Conservation (phyloP, 2,113 vertebrate species). For the Amazona guildingii region DNA sequence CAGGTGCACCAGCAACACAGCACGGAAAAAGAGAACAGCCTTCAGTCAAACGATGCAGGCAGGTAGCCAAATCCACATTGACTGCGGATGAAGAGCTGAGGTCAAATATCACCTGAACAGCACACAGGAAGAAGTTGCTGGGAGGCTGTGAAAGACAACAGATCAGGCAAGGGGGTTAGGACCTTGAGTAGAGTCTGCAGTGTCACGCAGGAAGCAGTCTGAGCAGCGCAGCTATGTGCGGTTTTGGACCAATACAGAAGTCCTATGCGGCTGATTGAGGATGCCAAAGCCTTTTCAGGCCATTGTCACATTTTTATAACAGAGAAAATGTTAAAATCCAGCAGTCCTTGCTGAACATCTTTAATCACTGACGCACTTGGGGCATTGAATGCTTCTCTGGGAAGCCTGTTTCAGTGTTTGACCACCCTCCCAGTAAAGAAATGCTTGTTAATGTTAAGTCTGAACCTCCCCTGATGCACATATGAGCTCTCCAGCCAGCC, state of each 20-base stretch:
- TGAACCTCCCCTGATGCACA: accelerated
- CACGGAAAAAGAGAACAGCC: background rate
- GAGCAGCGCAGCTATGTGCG: background rate
- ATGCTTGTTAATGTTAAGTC: background rate
- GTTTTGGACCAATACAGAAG: background rate
- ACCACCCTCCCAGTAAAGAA: background rate
- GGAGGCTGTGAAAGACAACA: background rate
- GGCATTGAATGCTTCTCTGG: accelerated
- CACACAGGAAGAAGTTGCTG: background rate
- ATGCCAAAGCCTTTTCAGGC: background rate
- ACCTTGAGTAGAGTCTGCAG: background rate
- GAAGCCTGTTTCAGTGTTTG: background rate
- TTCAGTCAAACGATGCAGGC: background rate
- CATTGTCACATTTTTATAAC: background rate
- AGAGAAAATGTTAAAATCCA: background rate
- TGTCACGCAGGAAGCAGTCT: background rate
- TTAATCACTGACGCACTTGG: background rate
- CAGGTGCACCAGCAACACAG: background rate
- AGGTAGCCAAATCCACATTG: background rate
- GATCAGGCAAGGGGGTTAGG: background rate
- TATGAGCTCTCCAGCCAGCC: background rate
- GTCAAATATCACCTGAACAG: background rate
- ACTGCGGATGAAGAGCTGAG: background rate
- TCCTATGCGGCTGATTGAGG: background rate
- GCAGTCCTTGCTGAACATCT: background rate